These are phyloP conservation scores for Penaeus indicus DNA, from an alignment of 1,140 invertebrate genomes.

Conservation along the genomic window DNA sequence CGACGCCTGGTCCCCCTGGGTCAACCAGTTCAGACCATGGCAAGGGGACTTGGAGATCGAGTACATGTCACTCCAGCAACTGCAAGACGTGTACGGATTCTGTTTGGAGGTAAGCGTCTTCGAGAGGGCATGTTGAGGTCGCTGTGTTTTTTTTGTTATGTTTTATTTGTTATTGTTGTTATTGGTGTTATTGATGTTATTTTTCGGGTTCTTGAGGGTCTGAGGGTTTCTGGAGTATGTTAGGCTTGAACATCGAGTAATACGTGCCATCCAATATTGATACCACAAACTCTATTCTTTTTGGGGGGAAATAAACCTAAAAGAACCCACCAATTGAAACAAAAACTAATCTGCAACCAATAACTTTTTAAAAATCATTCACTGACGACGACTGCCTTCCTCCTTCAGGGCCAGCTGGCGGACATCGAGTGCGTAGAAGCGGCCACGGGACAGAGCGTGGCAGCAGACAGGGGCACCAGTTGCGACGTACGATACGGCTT, in stretches of 20 bases:
- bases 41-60: constrained; percentile 68
- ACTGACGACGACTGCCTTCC: not conserved
- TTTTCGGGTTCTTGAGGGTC: not conserved
- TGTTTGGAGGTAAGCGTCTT: constrained; percentile 65
- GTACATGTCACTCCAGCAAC: constrained; percentile 58
- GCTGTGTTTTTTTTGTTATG: not conserved
- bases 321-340: too few relatives aligned
- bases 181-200: not conserved
- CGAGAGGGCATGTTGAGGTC: not conserved
- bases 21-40: constrained; percentile 68
- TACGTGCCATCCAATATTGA: too few relatives aligned
- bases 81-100: constrained; percentile 64
- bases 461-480: constrained; percentile 67
- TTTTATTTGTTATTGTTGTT: not conserved
- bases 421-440: constrained; percentile 68
- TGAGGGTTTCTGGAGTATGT: too few relatives aligned
- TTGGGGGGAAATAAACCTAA: too few relatives aligned
- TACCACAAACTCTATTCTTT: too few relatives aligned
- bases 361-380: too few relatives aligned
- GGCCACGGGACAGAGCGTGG: constrained; percentile 50
- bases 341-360: too few relatives aligned
- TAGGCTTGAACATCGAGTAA: too few relatives aligned
- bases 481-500: constrained; percentile 70
- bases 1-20: constrained; percentile 70
- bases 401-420: constrained; percentile 66